Evolutionary conservation across 2,797 vertebrate species (phyloP), one percentile per base, ranked within the genome.

Genomic region (Intellagama lesueurii): DNA sequence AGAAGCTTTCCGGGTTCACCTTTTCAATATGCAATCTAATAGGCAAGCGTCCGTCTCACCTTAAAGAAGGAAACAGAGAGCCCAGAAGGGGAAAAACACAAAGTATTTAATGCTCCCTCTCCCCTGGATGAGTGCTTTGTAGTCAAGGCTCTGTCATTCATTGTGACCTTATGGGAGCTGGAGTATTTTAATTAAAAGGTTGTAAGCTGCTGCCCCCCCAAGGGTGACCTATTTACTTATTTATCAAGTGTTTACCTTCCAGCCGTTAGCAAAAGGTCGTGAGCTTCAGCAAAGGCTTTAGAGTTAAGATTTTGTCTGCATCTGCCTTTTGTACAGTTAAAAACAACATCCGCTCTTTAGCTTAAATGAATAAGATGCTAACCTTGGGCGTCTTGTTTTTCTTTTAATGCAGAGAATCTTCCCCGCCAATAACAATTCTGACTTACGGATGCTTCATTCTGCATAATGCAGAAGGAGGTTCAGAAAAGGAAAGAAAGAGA

Each of bases 181-280:
- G 1, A 22, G 79, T 69, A 3, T 93, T 95, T 93, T 89, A 95
- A 94, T 94, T 79, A 79, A 89, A 91, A 86, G 85, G 88, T 44
- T 91, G 90, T 40, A 86, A 92, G 94, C 80, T 9, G 16, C 78
- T 86, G 52, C 81, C 90, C 16, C 60, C 87, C 56, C 79, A 70
- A 85, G 76, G 89, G 93, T 88, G 93, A 91, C 83, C 78, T 30
- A 86, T 95, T 94, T 95, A 92, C 95, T 90, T 96, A 95, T 95
- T 95, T 94, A 96, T 95, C 94, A 86, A 90, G 92, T 92, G 1
- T 89, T 94, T 95, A n/a, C 92, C 93, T 94, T 92, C 92, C 93
- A 84, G 94, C 95, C 69, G 92, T 92, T 94, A 91, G 94, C 75
- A 32, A 96, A 96, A 96, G 95, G 96, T 95, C 96, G 94, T 81